Base-by-base conservation (phyloP, 2,888 invertebrate species). In the Melolontha melolontha region DNA sequence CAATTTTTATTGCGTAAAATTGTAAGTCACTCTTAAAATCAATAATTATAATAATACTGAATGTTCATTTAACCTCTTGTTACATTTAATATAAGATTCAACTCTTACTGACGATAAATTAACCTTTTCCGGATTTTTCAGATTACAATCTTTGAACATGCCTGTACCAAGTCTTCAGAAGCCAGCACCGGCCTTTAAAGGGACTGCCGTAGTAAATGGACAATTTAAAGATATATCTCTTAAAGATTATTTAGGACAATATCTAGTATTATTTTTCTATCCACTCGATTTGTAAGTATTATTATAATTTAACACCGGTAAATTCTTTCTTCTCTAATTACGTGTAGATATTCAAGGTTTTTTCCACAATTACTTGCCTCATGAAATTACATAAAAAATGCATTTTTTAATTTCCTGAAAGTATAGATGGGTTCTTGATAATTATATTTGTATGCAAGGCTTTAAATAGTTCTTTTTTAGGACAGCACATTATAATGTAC, bases 211-310 rank as follows among this genome's bases (percentile, higher is more conserved):
- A 29, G 88, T 94, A 27, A 88, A 94, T 79, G 92, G 92, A 12
- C 89, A 92, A 81, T 95, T 96, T 85, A 93, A 94, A 83, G 92
- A 93, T 69, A 87, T 96, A 73, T 86, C 87, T 11, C 86, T 95
- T 55, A 79, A 87, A 0, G 92, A 95, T 82, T 96, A 89, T 86
- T 90, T 90, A 80, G 95, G 95, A 73, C 92, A 95, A 91, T 96
- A 95, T 79, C 87, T 96, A 2, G 91, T 96, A 10, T 83, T 96
- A n/a, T 95, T 95, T 86, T 96, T 96, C 88, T 96, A 95, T 78
- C 95, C 95, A 0, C 84, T 94, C 65, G 95, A 96, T 81, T 95
- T 95, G 77, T 78, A 75, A 78, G 77, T 77, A 12, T 12, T 52
- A 52, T 6, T 8, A 34, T 5, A 27, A 6, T 7, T 27, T 29